phyloP scores from a whole-genome alignment of 2,888 invertebrate genomes.

The Rambutsinella grinnellia region DNA sequence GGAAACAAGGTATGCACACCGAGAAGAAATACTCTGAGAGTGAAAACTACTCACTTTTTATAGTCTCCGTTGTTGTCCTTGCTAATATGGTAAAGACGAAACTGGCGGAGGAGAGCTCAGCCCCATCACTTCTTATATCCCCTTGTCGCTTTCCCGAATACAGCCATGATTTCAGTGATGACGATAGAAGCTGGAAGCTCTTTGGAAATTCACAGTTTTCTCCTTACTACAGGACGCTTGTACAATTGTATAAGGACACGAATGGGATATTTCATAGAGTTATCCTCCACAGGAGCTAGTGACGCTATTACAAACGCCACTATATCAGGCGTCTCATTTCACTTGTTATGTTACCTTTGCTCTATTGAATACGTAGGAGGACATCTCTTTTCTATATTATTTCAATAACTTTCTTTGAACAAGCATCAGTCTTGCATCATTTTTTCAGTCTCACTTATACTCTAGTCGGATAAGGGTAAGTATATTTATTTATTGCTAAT shows the following conservation, averaged over 20 bases:
- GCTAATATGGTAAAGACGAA: conserved; percentile 38
- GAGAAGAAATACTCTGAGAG: neutral
- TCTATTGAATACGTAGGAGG: neutral
- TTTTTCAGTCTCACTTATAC: neutral
- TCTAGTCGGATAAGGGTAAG: neutral
- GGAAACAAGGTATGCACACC: neutral
- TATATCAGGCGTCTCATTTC: conserved; percentile 3
- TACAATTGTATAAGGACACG: neutral
- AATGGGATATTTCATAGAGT: neutral
- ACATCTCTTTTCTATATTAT: neutral
- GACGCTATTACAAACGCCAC: neutral
- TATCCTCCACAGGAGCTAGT: neutral
- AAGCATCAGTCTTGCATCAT: neutral
- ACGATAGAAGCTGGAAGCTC: conserved; percentile 31
- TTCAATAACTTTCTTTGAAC: neutral
- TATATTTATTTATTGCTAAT: conserved; percentile 40
- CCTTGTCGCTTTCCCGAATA: conserved; percentile 44
- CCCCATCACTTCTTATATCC: conserved; percentile 52
- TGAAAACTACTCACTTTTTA: neutral
- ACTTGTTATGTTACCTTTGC: neutral
- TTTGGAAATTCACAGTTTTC: conserved; percentile 16
- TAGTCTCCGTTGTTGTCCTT: conserved; percentile 2
- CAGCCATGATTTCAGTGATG: conserved; percentile 31
- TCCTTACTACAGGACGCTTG: neutral
- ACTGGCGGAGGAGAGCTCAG: conserved; percentile 42